phyloP scores from a whole-genome alignment of 2,113 vertebrate species.

The Xiphophorus hellerii region DNA sequence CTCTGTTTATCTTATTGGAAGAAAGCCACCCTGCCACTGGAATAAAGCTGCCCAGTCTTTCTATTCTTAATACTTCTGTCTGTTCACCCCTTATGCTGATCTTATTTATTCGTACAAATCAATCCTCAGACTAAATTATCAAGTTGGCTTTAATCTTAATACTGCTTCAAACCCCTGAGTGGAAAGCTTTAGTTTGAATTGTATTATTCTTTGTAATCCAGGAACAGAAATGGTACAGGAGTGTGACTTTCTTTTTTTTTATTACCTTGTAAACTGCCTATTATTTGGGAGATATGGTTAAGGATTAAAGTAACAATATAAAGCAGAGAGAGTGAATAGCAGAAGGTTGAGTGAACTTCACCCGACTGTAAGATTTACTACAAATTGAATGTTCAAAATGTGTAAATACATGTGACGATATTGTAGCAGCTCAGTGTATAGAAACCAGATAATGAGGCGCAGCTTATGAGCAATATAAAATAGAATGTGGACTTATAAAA shows the following conservation, averaged over 20 bases:
- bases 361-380: background rate
- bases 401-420: background rate
- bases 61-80: too few relatives aligned
- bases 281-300: background rate
- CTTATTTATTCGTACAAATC: too few relatives aligned
- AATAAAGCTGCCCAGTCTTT: too few relatives aligned
- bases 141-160: too few relatives aligned
- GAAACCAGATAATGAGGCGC: background rate
- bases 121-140: too few relatives aligned
- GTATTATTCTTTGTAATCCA: background rate
- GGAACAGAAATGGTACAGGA: background rate
- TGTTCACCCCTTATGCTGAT: too few relatives aligned
- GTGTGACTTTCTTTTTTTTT: too few relatives aligned
- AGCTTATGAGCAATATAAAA: background rate
- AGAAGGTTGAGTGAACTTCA: slow-evolving; percentile 10
- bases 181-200: background rate
- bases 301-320: slow-evolving; percentile 24
- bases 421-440: background rate
- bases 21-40: too few relatives aligned
- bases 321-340: slow-evolving; percentile 13
- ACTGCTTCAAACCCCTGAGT: background rate
- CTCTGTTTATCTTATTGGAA: too few relatives aligned
- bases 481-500: background rate
- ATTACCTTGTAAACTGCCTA: too few relatives aligned
- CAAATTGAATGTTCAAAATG: background rate